These are phyloP conservation scores for Zaprionus capensis DNA, from an alignment of 1,140 invertebrate genomes.

Conservation along the genomic window DNA sequence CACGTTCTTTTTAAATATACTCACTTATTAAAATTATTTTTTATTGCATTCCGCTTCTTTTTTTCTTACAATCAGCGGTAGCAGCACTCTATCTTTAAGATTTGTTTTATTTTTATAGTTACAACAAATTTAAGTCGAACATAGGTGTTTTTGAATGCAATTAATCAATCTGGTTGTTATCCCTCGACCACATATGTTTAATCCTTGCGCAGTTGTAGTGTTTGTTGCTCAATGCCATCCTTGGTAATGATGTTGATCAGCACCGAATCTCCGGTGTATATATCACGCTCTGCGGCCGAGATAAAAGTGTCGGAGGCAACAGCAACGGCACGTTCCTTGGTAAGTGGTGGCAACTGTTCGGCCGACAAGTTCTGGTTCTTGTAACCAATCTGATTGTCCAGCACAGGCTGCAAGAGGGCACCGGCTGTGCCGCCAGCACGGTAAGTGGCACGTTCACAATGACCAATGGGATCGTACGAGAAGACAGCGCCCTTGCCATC, in stretches of 20 bases:
- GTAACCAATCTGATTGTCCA: conserved; percentile 95
- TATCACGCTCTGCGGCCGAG: conserved; percentile 98
- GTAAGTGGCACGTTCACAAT: conserved; percentile 92
- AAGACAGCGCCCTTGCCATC: conserved; percentile 97
- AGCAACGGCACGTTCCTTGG: conserved; percentile 91
- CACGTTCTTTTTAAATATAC: not conserved
- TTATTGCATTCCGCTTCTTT: not conserved
- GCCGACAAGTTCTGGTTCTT: conserved; percentile 93
- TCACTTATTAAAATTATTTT: not conserved
- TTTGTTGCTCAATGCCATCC: conserved; percentile 91
- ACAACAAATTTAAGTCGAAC: conserved; percentile 62
- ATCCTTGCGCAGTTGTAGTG: conserved; percentile 91
- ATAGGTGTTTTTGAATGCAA: conserved; percentile 16
- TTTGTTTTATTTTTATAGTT: conserved; percentile 40
- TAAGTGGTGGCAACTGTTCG: conserved; percentile 87
- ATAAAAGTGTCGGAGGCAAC: conserved; percentile 98
- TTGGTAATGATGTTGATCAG: conserved; percentile 95
- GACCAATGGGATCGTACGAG: conserved; percentile 98
- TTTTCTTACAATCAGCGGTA: not conserved
- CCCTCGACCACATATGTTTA: conserved; percentile 84
- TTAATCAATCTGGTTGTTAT: conserved; percentile 7
- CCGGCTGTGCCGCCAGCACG: conserved; percentile 94
- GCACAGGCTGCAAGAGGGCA: conserved; percentile 91
- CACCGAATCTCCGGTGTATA: conserved; percentile 97
- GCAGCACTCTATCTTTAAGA: conserved; percentile 24